Evolutionary conservation across 2,888 invertebrate genomes (phyloP), one percentile per base, ranked within the genome.

Genomic region (Candidula unifasciata): DNA sequence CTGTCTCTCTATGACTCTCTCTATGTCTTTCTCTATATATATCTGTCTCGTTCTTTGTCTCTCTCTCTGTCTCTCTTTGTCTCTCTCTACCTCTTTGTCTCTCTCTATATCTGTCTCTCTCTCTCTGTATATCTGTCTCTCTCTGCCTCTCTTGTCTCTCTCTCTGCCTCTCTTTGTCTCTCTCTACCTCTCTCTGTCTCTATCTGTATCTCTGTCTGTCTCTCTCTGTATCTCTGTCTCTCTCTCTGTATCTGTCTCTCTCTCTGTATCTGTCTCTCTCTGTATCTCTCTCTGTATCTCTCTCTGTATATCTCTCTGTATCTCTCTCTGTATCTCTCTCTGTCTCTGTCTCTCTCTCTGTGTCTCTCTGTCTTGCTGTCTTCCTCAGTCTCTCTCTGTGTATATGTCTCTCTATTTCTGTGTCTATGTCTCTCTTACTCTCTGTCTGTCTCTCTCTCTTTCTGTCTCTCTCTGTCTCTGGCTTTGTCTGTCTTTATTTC

Each of bases 331-430:
- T n/a, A n/a, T n/a, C n/a, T n/a, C n/a, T n/a, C n/a, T n/a, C n/a
- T n/a, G 3, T 66, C 66, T 66, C 27, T 69, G 60, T 57, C 68
- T 78, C 54, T 83, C 83, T 52, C 80, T 80, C 68, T 74, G 76
- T 64, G 60, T 68, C 54, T 35, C 79, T 54, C 69, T 68, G 21
- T 21, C 77, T 24, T 30, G 54, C 54, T 54, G 16, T 77, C n/a
- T 77, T n/a, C 52, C 18, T 77, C 57, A 24, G 27, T 77, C 77
- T 77, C 54, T 54, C n/a, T n/a, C n/a, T n/a, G n/a, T n/a, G n/a
- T n/a, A n/a, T n/a, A n/a, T n/a, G 57, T 77, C n/a, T 54, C 57
- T 57, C 30, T 57, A 1, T 27, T 30, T 27, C n/a, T 8, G 5
- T 27, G 5, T 66, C 3, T 13, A 5, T 66, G 10, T 24, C 66